These are phyloP conservation scores for Megaceryle torquata DNA, from an alignment of 2,113 vertebrate species.

Conservation along the genomic window DNA sequence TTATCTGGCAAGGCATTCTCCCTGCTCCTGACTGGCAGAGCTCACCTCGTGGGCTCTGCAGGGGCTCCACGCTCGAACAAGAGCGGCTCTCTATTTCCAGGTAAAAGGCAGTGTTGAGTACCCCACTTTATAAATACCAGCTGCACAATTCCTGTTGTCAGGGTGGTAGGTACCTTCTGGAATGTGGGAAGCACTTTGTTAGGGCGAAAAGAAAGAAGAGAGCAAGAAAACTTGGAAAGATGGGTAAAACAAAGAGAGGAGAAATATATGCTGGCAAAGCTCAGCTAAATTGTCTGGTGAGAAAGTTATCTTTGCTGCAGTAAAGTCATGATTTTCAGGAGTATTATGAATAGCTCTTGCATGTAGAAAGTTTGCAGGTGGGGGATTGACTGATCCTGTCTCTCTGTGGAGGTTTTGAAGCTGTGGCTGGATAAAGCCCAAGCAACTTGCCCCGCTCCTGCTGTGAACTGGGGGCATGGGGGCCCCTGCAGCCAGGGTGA, in stretches of 20 bases:
- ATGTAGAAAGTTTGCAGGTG: not conserved
- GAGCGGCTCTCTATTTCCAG: not conserved
- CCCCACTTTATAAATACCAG: not conserved
- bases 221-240: not conserved
- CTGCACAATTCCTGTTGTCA: not conserved
- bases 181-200: not conserved
- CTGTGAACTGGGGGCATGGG: rapidly evolving
- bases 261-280: rapidly evolving
- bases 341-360: not conserved
- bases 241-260: not conserved
- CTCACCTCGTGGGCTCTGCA: not conserved
- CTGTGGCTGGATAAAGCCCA: rapidly evolving
- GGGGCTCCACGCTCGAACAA: not conserved
- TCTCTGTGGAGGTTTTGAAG: not conserved
- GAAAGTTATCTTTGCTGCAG: not conserved
- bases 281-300: not conserved
- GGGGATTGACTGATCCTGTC: not conserved
- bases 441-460: not conserved
- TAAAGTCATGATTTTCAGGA: not conserved
- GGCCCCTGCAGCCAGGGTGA: not conserved
- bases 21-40: not conserved
- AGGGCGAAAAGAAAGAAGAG: not conserved
- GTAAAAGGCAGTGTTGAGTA: not conserved
- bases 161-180: not conserved
- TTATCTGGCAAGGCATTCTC: not conserved